phyloP scores from a whole-genome alignment of 2,888 invertebrate genomes.

The Drosophila pseudotalamancana region DNA sequence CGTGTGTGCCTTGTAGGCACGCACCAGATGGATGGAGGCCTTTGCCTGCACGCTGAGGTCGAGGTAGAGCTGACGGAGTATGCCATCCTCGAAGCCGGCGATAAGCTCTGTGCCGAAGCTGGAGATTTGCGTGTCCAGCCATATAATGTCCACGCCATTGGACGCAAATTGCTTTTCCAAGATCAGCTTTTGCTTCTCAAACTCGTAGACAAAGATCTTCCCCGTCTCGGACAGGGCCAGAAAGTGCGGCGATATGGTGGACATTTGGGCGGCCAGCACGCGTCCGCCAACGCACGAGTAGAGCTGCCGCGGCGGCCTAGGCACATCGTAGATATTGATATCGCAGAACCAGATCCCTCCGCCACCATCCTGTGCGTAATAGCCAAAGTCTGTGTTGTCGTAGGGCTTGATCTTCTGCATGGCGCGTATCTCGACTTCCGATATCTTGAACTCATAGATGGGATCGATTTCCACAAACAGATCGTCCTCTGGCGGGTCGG shows the following conservation, averaged over 20 bases:
- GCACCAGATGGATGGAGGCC: slow-evolving; percentile 72
- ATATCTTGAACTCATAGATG: slow-evolving; percentile 91
- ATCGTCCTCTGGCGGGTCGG: slow-evolving; percentile 92
- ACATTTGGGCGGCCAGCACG: slow-evolving; percentile 88
- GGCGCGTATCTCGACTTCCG: slow-evolving; percentile 81
- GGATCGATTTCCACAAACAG: slow-evolving; percentile 93
- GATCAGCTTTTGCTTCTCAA: slow-evolving; percentile 86
- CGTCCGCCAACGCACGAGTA: slow-evolving; percentile 91
- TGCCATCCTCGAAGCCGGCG: slow-evolving; percentile 90
- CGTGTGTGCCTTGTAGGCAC: slow-evolving; percentile 89
- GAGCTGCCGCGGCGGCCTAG: slow-evolving; percentile 84
- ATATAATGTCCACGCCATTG: slow-evolving; percentile 87
- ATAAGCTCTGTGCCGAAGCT: slow-evolving; percentile 87
- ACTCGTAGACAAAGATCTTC: slow-evolving; percentile 90
- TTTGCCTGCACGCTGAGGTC: slow-evolving; percentile 54
- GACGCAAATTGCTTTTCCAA: slow-evolving; percentile 87
- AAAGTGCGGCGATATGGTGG: slow-evolving; percentile 89
- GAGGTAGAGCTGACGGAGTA: slow-evolving; percentile 86
- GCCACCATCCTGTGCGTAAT: slow-evolving; percentile 95
- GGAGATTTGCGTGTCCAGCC: slow-evolving; percentile 89
- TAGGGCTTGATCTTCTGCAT: slow-evolving; percentile 81
- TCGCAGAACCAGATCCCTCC: slow-evolving; percentile 93
- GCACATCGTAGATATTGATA: slow-evolving; percentile 86
- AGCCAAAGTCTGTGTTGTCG: slow-evolving; percentile 84
- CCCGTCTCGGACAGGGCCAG: slow-evolving; percentile 91